Conservation (phyloP, 37 sponge, comb jelly and placozoan species). For the Tethya wilhelma region DNA sequence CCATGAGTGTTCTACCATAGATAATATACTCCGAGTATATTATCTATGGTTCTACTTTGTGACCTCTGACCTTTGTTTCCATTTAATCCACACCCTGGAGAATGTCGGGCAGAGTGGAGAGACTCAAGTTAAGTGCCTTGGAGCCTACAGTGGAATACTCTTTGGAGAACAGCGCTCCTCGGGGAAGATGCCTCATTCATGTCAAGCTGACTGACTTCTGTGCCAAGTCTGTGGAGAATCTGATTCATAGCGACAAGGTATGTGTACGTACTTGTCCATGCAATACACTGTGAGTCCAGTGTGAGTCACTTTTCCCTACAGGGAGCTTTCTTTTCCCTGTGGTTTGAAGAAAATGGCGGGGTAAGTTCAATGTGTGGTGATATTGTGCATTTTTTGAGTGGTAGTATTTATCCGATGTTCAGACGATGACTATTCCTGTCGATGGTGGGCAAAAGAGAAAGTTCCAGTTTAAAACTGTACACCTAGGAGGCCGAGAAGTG, state of each 20-base stretch:
- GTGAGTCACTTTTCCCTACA: conserved; percentile 2
- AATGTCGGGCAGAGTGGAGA: too few relatives aligned
- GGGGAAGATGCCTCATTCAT: conserved; percentile 60
- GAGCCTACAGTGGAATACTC: conserved; percentile 29
- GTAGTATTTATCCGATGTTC: not conserved
- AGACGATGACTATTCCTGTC: conserved; percentile 58
- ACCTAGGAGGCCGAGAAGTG: conserved; percentile 14
- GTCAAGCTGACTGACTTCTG: conserved; percentile 78
- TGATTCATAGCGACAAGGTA: conserved; percentile 65
- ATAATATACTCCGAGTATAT: too few relatives aligned
- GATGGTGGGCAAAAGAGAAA: not conserved
- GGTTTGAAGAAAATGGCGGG: conserved; percentile 66
- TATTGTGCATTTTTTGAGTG: not conserved
- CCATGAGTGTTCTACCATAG: too few relatives aligned
- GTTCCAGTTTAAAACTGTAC: conserved; percentile 50
- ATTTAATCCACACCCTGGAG: too few relatives aligned
- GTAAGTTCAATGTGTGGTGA: conserved; percentile 35
- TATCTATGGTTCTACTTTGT: too few relatives aligned
- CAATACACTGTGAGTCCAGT: too few relatives aligned
- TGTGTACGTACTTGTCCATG: not conserved
- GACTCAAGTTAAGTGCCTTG: conserved; percentile 47
- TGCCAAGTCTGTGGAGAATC: conserved; percentile 60
- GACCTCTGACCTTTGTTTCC: too few relatives aligned
- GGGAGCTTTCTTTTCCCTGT: conserved; percentile 63
- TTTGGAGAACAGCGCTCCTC: conserved; percentile 1